Conservation (phyloP, 2,888 invertebrate species). For the Rhogogaster chlorosoma region DNA sequence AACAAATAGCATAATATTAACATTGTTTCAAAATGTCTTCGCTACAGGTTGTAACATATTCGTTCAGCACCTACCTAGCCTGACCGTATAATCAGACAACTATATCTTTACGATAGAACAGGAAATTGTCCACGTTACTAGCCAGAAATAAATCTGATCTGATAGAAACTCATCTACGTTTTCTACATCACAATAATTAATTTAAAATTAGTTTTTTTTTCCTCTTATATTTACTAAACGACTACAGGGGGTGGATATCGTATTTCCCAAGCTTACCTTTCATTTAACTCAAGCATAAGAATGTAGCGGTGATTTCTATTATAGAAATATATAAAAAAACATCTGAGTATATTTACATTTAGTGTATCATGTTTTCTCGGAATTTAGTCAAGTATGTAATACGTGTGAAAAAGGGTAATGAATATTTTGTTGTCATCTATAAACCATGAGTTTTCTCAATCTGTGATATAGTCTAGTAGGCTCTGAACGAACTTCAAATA, state of each 20-base stretch:
- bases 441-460: constrained; percentile 32
- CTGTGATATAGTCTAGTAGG: constrained; percentile 48
- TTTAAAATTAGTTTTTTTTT: not conserved
- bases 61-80: constrained; percentile 44
- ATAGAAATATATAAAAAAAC: not conserved
- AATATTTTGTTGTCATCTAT: constrained; percentile 33
- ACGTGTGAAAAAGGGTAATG: not conserved
- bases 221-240: not conserved
- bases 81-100: constrained; percentile 29
- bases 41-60: constrained; percentile 39
- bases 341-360: not conserved
- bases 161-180: constrained; percentile 6
- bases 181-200: not conserved
- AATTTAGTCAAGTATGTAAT: not conserved
- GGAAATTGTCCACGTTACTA: not conserved
- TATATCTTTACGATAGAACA: constrained; percentile 31
- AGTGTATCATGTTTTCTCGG: not conserved
- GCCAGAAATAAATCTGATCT: constrained; percentile 5
- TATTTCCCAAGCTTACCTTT: not conserved
- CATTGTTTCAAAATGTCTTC: constrained; percentile 22
- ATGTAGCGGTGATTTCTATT: not conserved
- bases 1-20: constrained; percentile 39
- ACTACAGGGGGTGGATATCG: not conserved
- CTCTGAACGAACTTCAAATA: constrained; percentile 43
- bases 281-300: not conserved